Percentiles rank a stretch among this genome's conserved stretches.
Conservation (phyloP, 2,113 vertebrate species). For the Hippopotamus amphibius region DNA sequence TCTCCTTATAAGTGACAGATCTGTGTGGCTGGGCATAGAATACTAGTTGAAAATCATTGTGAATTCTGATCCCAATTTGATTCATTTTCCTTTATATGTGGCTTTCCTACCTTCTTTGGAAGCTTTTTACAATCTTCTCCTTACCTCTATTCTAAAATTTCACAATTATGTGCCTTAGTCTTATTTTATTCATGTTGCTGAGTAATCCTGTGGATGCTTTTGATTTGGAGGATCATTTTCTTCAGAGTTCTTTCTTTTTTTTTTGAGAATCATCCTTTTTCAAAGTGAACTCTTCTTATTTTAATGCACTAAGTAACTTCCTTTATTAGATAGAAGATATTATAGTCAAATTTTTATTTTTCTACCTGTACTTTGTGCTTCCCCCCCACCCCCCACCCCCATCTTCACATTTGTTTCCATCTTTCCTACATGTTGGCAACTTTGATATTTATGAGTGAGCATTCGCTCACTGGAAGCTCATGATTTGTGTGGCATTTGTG, state of each 20-base stretch:
- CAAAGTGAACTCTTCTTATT: background rate
- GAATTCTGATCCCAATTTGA: background rate
- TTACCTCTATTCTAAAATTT: background rate
- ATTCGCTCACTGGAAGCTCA: background rate
- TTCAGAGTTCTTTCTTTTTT: background rate
- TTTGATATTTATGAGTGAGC: background rate
- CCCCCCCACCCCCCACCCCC: background rate
- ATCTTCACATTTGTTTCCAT: background rate
- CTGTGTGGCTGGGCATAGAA: background rate
- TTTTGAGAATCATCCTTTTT: background rate
- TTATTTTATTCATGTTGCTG: background rate
- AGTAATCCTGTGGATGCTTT: background rate
- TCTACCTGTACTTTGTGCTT: background rate
- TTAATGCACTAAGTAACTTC: background rate
- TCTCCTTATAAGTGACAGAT: background rate
- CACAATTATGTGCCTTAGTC: background rate
- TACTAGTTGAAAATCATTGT: background rate
- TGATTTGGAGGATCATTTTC: background rate
- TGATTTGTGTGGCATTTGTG: background rate
- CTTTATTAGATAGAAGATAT: background rate
- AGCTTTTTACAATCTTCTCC: background rate
- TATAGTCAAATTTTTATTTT: background rate
- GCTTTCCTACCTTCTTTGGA: background rate
- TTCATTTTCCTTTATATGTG: background rate
- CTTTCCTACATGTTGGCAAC: too few species aligned